A percentile compares a stretch with the other conserved stretches of the same genome.
Conservation (phyloP, 2,797 vertebrate genomes). For the Sciurus carolinensis region DNA sequence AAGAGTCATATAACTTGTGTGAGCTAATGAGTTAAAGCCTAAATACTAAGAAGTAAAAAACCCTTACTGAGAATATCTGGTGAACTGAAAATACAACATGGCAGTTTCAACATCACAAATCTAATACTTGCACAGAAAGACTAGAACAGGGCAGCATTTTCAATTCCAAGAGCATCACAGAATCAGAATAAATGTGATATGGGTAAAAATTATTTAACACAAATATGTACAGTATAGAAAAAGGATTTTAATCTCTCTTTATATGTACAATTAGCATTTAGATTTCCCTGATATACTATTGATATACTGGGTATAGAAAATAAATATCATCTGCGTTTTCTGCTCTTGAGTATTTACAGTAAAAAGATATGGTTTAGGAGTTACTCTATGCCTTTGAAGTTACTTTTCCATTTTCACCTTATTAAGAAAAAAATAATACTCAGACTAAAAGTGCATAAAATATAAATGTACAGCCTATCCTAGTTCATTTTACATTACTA, state of each 20-base stretch:
- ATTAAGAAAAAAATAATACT: background rate
- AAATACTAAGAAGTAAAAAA: conserved; percentile 57
- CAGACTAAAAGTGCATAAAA: background rate
- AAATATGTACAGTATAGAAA: background rate
- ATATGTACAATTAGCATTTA: background rate
- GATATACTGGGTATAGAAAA: background rate
- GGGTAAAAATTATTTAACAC: conserved; percentile 30
- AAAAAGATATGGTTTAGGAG: background rate
- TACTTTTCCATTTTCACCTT: background rate
- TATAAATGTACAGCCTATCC: background rate
- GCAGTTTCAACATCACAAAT: background rate
- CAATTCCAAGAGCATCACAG: background rate
- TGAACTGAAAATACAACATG: background rate
- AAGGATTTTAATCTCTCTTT: background rate
- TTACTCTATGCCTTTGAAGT: background rate
- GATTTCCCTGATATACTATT: background rate
- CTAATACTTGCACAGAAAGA: background rate
- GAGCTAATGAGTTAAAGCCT: conserved; percentile 56
- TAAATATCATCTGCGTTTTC: background rate
- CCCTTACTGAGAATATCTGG: conserved; percentile 33
- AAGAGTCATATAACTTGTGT: conserved; percentile 15
- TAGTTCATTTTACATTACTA: background rate
- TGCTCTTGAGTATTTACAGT: background rate
- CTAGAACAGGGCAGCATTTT: background rate
- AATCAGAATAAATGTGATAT: background rate